phyloP scores from a whole-genome alignment of 2,113 vertebrate species.

The Megaceryle torquata region DNA sequence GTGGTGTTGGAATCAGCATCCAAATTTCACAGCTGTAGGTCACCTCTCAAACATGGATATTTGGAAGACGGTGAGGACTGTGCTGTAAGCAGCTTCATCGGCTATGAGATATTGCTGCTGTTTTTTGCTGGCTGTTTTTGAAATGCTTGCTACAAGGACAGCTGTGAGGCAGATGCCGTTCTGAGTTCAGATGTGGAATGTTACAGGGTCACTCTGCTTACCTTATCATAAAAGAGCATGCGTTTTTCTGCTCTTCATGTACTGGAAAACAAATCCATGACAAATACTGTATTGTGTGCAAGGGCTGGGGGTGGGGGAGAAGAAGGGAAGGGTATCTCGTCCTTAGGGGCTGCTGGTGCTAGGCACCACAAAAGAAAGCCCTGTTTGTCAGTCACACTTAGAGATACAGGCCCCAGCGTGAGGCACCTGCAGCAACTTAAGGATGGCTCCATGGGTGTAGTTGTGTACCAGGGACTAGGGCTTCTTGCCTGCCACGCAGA shows the following conservation, averaged over 20 bases:
- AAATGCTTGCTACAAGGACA: conserved; percentile 59
- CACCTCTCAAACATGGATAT: conserved; percentile 41
- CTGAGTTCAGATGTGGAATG: conserved; percentile 65
- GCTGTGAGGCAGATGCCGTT: conserved; percentile 66
- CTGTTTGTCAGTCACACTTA: conserved; percentile 35
- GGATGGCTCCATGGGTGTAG: not conserved
- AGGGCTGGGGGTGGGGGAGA: conserved; percentile 32
- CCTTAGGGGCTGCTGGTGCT: conserved; percentile 53
- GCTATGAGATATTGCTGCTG: conserved; percentile 39
- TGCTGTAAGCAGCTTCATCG: conserved; percentile 32
- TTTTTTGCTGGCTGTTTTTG: conserved; percentile 43
- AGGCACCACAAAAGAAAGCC: conserved; percentile 51
- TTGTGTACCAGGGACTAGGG: not conserved
- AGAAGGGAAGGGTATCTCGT: conserved; percentile 53
- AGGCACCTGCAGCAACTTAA: conserved; percentile 31
- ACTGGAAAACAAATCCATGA: conserved; percentile 61
- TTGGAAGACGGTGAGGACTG: conserved; percentile 45
- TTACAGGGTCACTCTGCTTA: conserved; percentile 66
- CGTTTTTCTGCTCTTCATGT: conserved; percentile 56
- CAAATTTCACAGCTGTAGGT: conserved; percentile 68
- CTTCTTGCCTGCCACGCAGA: not conserved
- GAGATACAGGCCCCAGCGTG: not conserved
- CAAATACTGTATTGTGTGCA: conserved; percentile 46
- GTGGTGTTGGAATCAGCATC: conserved; percentile 42
- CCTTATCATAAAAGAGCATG: conserved; percentile 62